A percentile compares a stretch with the other conserved stretches of the same genome.
Evolutionary conservation across 2,797 vertebrate species (phyloP).

Genomic region (Smutsia temminckii): DNA sequence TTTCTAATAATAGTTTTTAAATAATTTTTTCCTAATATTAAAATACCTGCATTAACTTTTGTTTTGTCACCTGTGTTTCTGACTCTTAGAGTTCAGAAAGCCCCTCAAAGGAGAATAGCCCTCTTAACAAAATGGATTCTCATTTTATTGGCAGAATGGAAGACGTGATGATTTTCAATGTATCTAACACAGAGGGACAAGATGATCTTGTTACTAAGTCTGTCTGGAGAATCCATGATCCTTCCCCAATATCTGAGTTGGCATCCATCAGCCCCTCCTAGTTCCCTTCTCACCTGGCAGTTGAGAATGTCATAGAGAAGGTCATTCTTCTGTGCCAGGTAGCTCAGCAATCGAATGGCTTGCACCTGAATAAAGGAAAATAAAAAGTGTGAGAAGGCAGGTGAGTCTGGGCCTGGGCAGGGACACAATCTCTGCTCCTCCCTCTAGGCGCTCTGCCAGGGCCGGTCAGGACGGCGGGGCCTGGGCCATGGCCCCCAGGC

Average conservation of each 20-base stretch:
- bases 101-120: not conserved
- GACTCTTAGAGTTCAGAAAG: constrained; percentile 10
- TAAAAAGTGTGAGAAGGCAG: not conserved
- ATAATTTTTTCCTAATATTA: constrained; percentile 20
- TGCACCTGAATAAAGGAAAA: constrained; percentile 67
- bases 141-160: not conserved
- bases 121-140: not conserved
- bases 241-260: not conserved
- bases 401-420: not conserved
- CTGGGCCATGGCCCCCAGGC: not conserved
- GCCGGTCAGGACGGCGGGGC: not conserved
- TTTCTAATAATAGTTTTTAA: not conserved
- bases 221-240: not conserved
- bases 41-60: constrained; percentile 11
- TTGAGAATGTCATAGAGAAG: constrained; percentile 75
- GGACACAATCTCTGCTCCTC: not conserved
- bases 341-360: constrained; percentile 66
- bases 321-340: constrained; percentile 62
- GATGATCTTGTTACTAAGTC: not conserved
- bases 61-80: not conserved
- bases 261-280: not conserved
- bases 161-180: not conserved
- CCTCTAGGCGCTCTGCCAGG: not conserved
- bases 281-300: constrained; percentile 62
- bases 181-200: not conserved